Conservation (phyloP, 2,888 invertebrate genomes). For the Chorisops tibialis region DNA sequence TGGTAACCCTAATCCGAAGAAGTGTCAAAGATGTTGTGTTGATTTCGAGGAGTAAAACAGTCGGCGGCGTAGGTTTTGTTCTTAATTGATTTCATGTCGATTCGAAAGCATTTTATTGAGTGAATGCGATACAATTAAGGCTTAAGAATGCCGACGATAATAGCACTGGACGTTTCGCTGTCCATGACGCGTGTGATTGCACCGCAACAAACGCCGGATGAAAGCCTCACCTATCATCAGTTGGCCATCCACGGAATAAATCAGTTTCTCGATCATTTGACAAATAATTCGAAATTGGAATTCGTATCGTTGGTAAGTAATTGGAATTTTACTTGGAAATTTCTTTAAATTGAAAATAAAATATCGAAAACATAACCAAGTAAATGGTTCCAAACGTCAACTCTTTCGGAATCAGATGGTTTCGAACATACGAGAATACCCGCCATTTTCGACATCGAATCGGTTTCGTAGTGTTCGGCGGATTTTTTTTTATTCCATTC, state of each 20-base stretch:
- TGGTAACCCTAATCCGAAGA: neutral
- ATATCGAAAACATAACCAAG: neutral
- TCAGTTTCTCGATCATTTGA: slow-evolving; percentile 47
- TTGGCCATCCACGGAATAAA: slow-evolving; percentile 48
- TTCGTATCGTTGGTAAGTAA: slow-evolving; percentile 31
- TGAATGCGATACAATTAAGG: too few species aligned
- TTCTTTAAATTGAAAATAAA: neutral
- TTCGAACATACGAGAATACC: slow-evolving; percentile 10
- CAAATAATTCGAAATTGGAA: slow-evolving; percentile 43
- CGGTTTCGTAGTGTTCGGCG: slow-evolving; percentile 6
- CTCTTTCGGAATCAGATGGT: neutral
- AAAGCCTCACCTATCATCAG: slow-evolving; percentile 46
- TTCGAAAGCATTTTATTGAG: neutral
- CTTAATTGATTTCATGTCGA: neutral
- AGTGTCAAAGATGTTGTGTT: neutral
- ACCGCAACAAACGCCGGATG: slow-evolving; percentile 36
- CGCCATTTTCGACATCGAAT: slow-evolving; percentile 11
- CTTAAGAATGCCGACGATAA: slow-evolving; percentile 48
- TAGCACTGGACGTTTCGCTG: slow-evolving; percentile 50
- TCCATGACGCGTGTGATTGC: slow-evolving; percentile 46
- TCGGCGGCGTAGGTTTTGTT: neutral
- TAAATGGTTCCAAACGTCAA: neutral
- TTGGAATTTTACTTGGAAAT: neutral
- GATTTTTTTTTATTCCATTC: neutral
- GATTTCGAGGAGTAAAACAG: neutral